Conservation (phyloP, 2,888 invertebrate genomes). For the Drosophila macrothrix region DNA sequence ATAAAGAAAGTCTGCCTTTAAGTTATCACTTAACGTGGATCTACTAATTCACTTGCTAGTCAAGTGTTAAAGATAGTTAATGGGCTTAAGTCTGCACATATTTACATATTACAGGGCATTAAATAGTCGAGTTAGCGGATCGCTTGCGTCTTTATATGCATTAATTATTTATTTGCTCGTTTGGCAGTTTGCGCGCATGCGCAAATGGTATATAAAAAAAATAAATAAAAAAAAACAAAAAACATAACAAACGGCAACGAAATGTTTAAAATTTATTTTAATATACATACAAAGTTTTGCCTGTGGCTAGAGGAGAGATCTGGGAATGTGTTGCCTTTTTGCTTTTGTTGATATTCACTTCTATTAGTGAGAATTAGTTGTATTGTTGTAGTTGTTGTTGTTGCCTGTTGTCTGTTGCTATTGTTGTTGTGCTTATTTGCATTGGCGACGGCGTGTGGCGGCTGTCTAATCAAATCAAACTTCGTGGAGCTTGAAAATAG, state of each 20-base stretch:
- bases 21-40: background rate
- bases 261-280: slow-evolving; percentile 75
- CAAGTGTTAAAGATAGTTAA: background rate
- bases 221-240: slow-evolving; percentile 13
- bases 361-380: slow-evolving; percentile 67
- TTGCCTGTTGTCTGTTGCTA: slow-evolving; percentile 5
- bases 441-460: slow-evolving; percentile 71
- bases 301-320: slow-evolving; percentile 40
- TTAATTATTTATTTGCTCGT: slow-evolving; percentile 81
- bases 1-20: background rate
- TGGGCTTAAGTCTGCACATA: no score
- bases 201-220: slow-evolving; percentile 69
- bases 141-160: slow-evolving; percentile 66
- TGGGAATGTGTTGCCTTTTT: slow-evolving; percentile 15
- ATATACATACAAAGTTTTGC: slow-evolving; percentile 51
- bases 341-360: slow-evolving; percentile 52
- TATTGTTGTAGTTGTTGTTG: slow-evolving; percentile 47
- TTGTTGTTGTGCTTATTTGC: slow-evolving; percentile 51
- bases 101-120: slow-evolving; percentile 29
- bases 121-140: slow-evolving; percentile 4
- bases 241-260: slow-evolving; percentile 43
- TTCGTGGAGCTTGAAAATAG: slow-evolving; percentile 70
- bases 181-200: slow-evolving; percentile 80
- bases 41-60: rapidly evolving
- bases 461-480: slow-evolving; percentile 74